These are phyloP conservation scores for Scaptomyza parva DNA, from an alignment of 2,888 invertebrate species.

Conservation along the genomic window DNA sequence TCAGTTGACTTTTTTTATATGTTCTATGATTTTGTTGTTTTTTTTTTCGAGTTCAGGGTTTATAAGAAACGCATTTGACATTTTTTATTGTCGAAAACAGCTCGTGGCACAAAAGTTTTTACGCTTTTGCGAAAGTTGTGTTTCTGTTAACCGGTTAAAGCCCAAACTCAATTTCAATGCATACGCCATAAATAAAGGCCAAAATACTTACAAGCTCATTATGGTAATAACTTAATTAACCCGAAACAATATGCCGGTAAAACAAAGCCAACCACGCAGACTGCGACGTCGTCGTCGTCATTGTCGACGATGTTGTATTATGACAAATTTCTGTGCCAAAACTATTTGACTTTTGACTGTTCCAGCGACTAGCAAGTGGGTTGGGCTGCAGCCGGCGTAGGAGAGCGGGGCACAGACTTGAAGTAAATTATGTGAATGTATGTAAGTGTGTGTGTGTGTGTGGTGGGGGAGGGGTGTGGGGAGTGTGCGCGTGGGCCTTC, in stretches of 20 bases:
- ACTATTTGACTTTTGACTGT: constrained; percentile 83
- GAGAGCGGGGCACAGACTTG: constrained; percentile 15
- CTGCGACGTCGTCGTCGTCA: constrained; percentile 30
- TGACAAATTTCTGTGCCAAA: constrained; percentile 82
- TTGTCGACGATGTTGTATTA: constrained; percentile 53
- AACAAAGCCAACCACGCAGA: constrained; percentile 36
- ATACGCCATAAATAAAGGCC: constrained; percentile 72
- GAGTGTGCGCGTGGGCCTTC: constrained; percentile 28
- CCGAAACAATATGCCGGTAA: constrained; percentile 77
- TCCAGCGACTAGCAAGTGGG: constrained; percentile 13
- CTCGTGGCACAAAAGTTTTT: constrained; percentile 47
- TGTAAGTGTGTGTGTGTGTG: constrained; percentile 30
- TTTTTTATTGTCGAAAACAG: constrained; percentile 46
- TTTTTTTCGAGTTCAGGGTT: constrained; percentile 33
- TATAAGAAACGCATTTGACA: constrained; percentile 65
- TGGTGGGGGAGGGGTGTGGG: no score
- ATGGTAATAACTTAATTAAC: constrained; percentile 81
- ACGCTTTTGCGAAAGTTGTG: constrained; percentile 41
- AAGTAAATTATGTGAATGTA: constrained; percentile 48
- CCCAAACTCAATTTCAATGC: constrained; percentile 48
- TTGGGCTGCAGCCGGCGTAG: no score
- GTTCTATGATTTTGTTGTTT: constrained; percentile 12
- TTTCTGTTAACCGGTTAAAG: constrained; percentile 44
- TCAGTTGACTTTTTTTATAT: constrained; percentile 29
- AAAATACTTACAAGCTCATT: constrained; percentile 78